Base-by-base conservation (phyloP, 2,888 invertebrate genomes). In the Oscheius sp. region DNA sequence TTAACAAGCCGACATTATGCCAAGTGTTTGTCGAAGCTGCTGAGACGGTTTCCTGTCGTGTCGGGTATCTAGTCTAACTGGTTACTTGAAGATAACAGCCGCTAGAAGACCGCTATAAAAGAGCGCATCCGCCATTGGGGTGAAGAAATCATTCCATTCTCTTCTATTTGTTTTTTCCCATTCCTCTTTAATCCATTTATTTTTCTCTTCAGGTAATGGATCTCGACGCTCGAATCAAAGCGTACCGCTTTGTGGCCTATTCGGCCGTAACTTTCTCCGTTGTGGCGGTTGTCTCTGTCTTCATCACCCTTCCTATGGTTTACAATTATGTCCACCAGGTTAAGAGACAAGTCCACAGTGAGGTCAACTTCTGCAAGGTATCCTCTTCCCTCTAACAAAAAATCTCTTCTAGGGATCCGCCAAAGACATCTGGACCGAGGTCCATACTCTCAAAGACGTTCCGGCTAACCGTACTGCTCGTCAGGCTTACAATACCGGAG, bases 251-350 rank as follows among this genome's bases (percentile, higher is more conserved):
- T 54, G 76, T 76, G 41, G 76, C 76, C 66, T 76, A 76, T 67
- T 70, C 74, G 68, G 76, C 76, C 36, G 80, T 80, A 63, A 76
- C 78, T 65, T 78, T 80, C 67, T 65, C 65, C 28, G 65, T 65
- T 12, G 65, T 61, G 12, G 59, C 67, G n/a, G 65, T 65, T 9
- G 65, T 65, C 22, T 65, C 65, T 28, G 65, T 65, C 44, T 65
- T 65, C 36, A 51, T 61, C 59, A 83, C 83, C 26, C 71, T 83
- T 59, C 83, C 83, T 24, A 82, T 83, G 83, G 83, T 83, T 24
- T 67, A 50, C 61, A 59, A 59, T 59, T 61, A 61, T 41, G 41
- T 63, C 30, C 50, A 61, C 28, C 32, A 65, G 30, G 38, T 49
- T 28, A 56, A 70, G 44, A 22, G 41, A 32, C 30, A 51, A 51